Percentiles rank a stretch among this genome's conserved stretches.
phyloP scores from a whole-genome alignment of 1,140 invertebrate species.

The Hypsibius dujardini region DNA sequence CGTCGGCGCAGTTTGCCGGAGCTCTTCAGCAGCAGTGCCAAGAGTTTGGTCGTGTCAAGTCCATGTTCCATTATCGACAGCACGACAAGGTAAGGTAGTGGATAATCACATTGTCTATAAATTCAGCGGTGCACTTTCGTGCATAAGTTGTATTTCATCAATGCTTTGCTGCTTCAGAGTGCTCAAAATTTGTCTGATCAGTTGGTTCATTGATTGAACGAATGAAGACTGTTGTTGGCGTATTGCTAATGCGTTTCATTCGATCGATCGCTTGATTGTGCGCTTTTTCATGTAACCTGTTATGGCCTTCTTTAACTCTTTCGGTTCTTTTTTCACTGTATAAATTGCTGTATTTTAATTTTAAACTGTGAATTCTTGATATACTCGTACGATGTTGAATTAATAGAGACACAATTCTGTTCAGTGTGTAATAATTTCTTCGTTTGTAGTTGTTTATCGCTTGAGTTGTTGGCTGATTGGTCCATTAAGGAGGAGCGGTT shows the following conservation, averaged over 20 bases:
- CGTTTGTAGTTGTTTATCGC: neutral
- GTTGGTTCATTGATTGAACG: neutral
- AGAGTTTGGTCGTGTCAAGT: neutral
- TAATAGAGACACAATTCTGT: neutral
- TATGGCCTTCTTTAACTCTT: too few relatives aligned
- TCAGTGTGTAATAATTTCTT: neutral
- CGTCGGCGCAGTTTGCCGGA: neutral
- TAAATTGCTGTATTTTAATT: too few relatives aligned
- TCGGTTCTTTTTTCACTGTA: too few relatives aligned
- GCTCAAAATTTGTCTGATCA: neutral
- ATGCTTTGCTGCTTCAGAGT: neutral
- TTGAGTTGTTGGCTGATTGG: too few relatives aligned
- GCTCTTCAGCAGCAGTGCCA: neutral
- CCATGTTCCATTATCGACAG: neutral
- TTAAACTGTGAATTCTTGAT: too few relatives aligned
- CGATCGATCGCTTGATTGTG: too few relatives aligned
- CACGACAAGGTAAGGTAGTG: conserved; percentile 1
- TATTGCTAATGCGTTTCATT: neutral
- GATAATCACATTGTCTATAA: neutral
- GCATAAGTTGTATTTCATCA: neutral
- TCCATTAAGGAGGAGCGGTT: neutral
- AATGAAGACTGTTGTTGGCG: neutral
- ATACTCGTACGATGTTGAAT: too few relatives aligned
- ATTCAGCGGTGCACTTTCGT: neutral
- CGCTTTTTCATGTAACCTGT: too few relatives aligned